Evolutionary conservation across 1,140 invertebrate species (phyloP).

Genomic region (Stratiolaelaps scimitus): DNA sequence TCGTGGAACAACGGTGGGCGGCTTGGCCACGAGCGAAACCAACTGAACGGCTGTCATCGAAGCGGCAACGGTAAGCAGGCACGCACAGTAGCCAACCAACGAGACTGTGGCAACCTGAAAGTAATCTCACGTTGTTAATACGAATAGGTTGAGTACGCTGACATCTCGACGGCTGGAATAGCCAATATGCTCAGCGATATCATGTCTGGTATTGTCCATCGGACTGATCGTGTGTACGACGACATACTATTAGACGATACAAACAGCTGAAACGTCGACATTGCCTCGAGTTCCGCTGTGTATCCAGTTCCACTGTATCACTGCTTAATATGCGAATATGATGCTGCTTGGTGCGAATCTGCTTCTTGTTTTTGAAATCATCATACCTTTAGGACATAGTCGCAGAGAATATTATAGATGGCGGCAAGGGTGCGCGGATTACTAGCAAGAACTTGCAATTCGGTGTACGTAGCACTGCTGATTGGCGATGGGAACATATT

Average conservation of each 20-base stretch:
- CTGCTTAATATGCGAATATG: too few species aligned
- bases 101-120: slow-evolving; percentile 18
- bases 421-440: slow-evolving; percentile 4
- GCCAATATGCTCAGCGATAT: background rate
- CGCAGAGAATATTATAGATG: slow-evolving; percentile 2
- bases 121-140: background rate
- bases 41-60: background rate
- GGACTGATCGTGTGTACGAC: background rate
- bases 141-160: background rate
- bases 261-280: too few species aligned
- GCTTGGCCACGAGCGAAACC: background rate
- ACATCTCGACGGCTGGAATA: background rate
- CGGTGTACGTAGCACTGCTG: slow-evolving; percentile 5
- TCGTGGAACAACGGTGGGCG: background rate
- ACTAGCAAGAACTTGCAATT: slow-evolving; percentile 11
- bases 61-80: slow-evolving; percentile 12
- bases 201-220: background rate
- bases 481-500: too few species aligned
- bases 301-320: too few species aligned
- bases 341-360: too few species aligned
- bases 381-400: slow-evolving; percentile 13
- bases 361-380: too few species aligned
- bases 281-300: too few species aligned
- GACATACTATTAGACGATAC: background rate
- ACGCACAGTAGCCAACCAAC: slow-evolving; percentile 18